phyloP scores from a whole-genome alignment of 53 echinoderm and acorn worm genomes.

The Luidia sarsii region DNA sequence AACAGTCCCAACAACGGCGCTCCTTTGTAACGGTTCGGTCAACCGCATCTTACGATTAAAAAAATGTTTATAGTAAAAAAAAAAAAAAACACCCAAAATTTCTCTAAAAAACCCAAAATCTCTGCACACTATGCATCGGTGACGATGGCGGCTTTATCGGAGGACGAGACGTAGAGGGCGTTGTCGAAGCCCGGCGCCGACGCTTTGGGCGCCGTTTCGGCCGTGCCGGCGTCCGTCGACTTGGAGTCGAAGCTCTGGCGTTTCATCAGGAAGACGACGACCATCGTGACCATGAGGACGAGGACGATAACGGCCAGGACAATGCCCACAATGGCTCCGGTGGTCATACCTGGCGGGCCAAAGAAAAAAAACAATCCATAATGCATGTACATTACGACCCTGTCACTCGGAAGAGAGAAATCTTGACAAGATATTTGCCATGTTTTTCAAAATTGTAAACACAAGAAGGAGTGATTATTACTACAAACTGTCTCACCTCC shows the following conservation, averaged over 20 bases:
- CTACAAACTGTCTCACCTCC: not conserved
- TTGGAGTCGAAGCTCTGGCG: conserved; percentile 1
- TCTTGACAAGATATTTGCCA: no score
- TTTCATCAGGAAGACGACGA: conserved; percentile 23
- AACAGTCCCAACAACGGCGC: no score
- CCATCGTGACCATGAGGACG: conserved; percentile 11
- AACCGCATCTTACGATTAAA: no score
- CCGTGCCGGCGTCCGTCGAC: not conserved
- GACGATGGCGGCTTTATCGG: conserved; percentile 40
- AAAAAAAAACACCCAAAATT: no score
- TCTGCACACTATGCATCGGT: conserved; percentile 28
- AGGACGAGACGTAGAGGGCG: conserved; percentile 12
- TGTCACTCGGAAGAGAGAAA: not conserved
- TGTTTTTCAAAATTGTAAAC: no score
- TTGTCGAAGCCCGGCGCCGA: conserved; percentile 35
- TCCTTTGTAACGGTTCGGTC: no score
- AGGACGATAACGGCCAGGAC: conserved; percentile 18
- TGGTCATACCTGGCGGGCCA: not conserved
- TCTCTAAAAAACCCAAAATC: not conserved
- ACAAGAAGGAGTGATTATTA: no score
- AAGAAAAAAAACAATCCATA: not conserved
- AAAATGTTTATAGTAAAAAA: no score
- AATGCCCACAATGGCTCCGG: conserved; percentile 44
- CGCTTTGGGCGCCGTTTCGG: not conserved
- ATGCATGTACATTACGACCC: not conserved